phyloP scores from a whole-genome alignment of 2,888 invertebrate genomes.

The Drosophila hawaiiensis region DNA sequence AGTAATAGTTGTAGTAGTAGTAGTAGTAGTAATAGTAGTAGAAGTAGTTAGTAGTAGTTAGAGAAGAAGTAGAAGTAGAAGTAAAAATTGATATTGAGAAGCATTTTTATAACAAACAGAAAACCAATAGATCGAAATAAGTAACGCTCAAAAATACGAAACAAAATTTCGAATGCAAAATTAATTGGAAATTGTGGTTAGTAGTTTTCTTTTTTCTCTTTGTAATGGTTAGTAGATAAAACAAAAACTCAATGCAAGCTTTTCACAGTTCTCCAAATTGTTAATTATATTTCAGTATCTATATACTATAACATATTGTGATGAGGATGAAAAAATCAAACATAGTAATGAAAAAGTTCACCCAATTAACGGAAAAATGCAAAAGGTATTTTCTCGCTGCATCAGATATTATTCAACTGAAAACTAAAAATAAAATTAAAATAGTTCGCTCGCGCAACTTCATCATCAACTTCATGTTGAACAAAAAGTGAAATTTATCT shows the following conservation, averaged over 20 bases:
- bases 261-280: constrained; percentile 12
- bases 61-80: constrained; percentile 67
- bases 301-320: constrained; percentile 16
- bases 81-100: constrained; percentile 73
- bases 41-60: constrained; percentile 69
- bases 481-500: constrained; percentile 3
- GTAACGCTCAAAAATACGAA: constrained; percentile 45
- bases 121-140: constrained; percentile 62
- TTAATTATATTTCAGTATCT: constrained; percentile 5
- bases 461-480: constrained; percentile 6
- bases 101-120: constrained; percentile 68
- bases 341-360: neutral
- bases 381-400: constrained; percentile 19
- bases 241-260: constrained; percentile 13
- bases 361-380: constrained; percentile 25
- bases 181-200: constrained; percentile 18
- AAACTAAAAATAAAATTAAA: constrained; percentile 13
- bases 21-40: constrained; percentile 60
- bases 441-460: constrained; percentile 26
- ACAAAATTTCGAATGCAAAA: constrained; percentile 38
- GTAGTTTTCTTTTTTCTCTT: constrained; percentile 11
- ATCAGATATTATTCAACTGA: neutral
- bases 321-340: constrained; percentile 1
- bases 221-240: constrained; percentile 6
- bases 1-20: constrained; percentile 54